Conservation (phyloP, 2,797 vertebrate species). For the Ctenosaura bakeri region DNA sequence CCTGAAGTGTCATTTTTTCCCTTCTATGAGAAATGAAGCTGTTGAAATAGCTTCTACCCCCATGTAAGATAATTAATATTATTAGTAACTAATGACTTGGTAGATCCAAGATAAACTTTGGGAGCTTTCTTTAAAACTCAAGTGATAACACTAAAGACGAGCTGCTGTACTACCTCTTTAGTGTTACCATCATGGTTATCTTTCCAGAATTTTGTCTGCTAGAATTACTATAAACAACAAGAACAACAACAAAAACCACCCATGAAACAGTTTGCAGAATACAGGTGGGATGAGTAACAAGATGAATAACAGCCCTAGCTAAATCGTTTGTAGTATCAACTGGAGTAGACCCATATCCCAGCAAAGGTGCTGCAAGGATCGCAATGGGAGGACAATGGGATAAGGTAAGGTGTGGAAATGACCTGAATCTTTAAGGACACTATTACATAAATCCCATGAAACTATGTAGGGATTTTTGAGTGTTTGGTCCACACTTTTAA, state of each 20-base stretch:
- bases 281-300: not conserved
- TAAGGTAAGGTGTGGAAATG: too few relatives aligned
- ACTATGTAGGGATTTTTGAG: too few relatives aligned
- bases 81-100: not conserved
- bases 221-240: not conserved
- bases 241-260: too few relatives aligned
- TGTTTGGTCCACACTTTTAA: too few relatives aligned
- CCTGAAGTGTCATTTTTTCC: slow-evolving; percentile 67
- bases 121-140: not conserved
- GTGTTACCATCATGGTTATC: not conserved
- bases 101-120: not conserved
- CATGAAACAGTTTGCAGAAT: not conserved
- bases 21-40: slow-evolving; percentile 64
- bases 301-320: not conserved
- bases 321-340: too few relatives aligned
- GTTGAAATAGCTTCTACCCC: slow-evolving; percentile 36
- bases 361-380: too few relatives aligned
- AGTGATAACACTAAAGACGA: not conserved
- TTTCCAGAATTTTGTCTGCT: not conserved
- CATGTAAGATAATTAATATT: not conserved
- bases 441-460: too few relatives aligned
- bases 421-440: too few relatives aligned
- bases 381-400: too few relatives aligned
- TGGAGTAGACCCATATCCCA: too few relatives aligned
- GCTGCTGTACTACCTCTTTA: not conserved